Evolutionary conservation across 2,797 vertebrate genomes (phyloP), one percentile per base, ranked within the genome.

Genomic region (Alfaro cultratus): DNA sequence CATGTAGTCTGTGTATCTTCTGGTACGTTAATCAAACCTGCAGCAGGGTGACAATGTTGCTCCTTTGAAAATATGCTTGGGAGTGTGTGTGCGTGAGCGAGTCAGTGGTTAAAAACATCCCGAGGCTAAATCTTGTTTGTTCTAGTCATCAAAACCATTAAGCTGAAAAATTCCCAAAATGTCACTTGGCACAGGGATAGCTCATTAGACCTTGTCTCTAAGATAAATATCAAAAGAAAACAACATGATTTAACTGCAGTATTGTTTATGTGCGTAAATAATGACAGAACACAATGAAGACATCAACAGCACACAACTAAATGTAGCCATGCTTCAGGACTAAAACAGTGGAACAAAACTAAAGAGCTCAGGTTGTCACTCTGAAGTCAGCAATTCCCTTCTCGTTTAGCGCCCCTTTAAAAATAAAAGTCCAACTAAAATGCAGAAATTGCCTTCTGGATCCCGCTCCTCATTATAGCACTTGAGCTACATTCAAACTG

Each of bases 1-100:
- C 86, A 87, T 86, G 83, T 90, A 91, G 91, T 92, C 91, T 92
- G 76, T 47, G 89, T 87, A 85, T 92, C 86, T 53, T 83, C 82
- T 75, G 80, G 78, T 78, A 83, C 57, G 75, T 87, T 87, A 83
- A 88, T 92, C 88, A 89, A 87, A 83, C 86, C 86, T 60, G 81
- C 74, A 88, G 90, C 85, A 70, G 74, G 74, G 84, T 89, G 90
- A 92, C 89, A 88, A 41, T 57, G 83, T 60, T 83, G 46, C 55
- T 71, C 77, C 83, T 88, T 82, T 92, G 78, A 90, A 89, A 73
- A 77, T 70, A 80, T 13, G 80, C 12, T 16, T 84, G 57, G 57
- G 76, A 82, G 86, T 77, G 80, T 77, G 82, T 82, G 79, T 76
- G 47, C 53, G 78, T 72, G 81, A 76, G 78, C 77, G 77, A 82